A percentile compares a stretch with the other conserved stretches of the same genome.
phyloP scores from a whole-genome alignment of 2,888 invertebrate species.

The Lepas anatifera region DNA sequence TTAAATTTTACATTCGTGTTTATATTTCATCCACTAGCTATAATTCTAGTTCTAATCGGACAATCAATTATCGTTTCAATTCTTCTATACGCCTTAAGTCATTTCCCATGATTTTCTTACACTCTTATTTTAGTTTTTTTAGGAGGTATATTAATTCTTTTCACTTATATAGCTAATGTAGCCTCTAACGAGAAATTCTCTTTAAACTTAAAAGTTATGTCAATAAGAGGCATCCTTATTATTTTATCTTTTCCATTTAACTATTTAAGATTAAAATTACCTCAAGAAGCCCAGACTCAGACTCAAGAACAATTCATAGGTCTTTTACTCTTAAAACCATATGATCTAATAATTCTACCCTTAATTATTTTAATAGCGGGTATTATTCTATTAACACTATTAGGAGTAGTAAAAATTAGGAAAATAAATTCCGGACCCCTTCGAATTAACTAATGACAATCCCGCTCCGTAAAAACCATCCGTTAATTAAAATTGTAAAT shows the following conservation, averaged over 20 bases:
- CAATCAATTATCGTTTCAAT: background rate
- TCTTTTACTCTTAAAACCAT: background rate
- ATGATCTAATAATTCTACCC: background rate
- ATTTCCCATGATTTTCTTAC: background rate
- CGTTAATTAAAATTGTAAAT: background rate
- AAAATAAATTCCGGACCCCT: too few species aligned
- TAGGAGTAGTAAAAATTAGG: background rate
- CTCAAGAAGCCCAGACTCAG: too few species aligned
- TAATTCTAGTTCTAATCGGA: constrained; percentile 33
- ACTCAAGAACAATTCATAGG: too few species aligned
- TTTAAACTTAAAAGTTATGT: background rate
- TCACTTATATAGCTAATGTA: background rate
- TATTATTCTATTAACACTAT: background rate
- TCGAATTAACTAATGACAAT: background rate
- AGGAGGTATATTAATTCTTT: background rate
- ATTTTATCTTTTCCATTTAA: background rate
- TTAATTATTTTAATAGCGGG: background rate
- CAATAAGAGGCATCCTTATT: background rate
- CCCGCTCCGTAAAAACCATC: background rate
- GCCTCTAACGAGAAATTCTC: background rate
- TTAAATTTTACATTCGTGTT: constrained; percentile 36
- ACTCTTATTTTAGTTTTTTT: background rate
- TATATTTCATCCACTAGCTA: constrained; percentile 39
- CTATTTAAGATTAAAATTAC: constrained; percentile 16
- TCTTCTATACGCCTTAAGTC: background rate